Conservation (phyloP, 30 jellyfish, hydroid and myxozoan species). For the Pelagia noctiluca region DNA sequence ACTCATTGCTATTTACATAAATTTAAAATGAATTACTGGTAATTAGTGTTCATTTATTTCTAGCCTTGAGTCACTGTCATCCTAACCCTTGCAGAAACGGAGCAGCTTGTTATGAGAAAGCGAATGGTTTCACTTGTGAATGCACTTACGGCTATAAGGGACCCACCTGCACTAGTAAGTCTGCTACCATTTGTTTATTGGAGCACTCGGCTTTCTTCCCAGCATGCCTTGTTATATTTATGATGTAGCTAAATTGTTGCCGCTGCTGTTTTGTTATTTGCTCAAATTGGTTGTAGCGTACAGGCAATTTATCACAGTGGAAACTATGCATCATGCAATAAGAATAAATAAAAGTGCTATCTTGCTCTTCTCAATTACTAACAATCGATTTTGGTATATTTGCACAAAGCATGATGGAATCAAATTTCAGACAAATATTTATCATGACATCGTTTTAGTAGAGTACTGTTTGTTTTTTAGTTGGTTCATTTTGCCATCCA, state of each 20-base stretch:
- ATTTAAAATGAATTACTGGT: no score
- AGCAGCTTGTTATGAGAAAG: constrained; percentile 76
- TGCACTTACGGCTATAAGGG: constrained; percentile 75
- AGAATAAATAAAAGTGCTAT: no score
- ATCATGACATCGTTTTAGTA: neutral
- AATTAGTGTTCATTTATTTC: no score
- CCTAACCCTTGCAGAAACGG: constrained; percentile 98
- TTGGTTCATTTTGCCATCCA: constrained; percentile 78
- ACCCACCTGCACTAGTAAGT: constrained; percentile 68
- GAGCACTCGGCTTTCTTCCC: neutral
- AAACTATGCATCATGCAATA: no score
- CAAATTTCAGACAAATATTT: neutral
- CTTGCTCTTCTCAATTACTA: no score
- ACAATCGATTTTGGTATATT: neutral
- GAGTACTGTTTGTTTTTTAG: constrained; percentile 18
- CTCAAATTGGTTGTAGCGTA: no score
- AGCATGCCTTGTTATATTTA: no score
- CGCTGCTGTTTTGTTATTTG: no score
- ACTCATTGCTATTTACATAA: no score
- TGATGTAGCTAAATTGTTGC: no score
- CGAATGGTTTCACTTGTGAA: constrained; percentile 50
- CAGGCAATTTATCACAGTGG: no score
- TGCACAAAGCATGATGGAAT: neutral
- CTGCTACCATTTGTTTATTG: neutral
- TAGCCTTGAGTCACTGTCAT: constrained; percentile 93